These are phyloP conservation scores for Andricus quercusramuli DNA, from an alignment of 2,888 invertebrate species.

Conservation along the genomic window DNA sequence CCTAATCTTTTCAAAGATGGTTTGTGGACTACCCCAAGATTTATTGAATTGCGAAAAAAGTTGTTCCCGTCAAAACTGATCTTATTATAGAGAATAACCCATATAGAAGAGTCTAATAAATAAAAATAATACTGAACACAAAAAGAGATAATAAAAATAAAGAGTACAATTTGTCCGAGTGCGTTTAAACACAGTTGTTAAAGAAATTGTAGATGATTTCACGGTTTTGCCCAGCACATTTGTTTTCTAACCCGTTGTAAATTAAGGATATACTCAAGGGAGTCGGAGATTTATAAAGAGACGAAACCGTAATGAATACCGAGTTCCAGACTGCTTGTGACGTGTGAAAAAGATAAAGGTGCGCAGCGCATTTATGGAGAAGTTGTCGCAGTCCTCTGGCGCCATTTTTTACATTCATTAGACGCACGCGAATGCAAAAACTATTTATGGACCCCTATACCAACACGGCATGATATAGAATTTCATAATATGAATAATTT, in stretches of 20 bases:
- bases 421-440: slow-evolving; percentile 32
- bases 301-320: slow-evolving; percentile 38
- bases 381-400: slow-evolving; percentile 8
- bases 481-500: slow-evolving; percentile 38
- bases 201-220: slow-evolving; percentile 13
- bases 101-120: too few species aligned
- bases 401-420: slow-evolving; percentile 27
- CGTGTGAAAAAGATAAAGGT: slow-evolving; percentile 41
- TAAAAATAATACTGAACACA: too few species aligned
- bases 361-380: slow-evolving; percentile 22
- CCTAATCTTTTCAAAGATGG: too few species aligned
- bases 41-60: too few species aligned
- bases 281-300: slow-evolving; percentile 36
- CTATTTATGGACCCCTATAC: slow-evolving; percentile 37
- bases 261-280: slow-evolving; percentile 36
- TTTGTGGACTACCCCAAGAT: too few species aligned
- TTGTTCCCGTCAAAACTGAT: too few species aligned
- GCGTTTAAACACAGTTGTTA: slow-evolving; percentile 23
- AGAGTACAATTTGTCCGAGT: slow-evolving; percentile 6
- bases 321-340: slow-evolving; percentile 20
- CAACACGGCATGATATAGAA: neutral
- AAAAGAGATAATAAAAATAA: neutral
- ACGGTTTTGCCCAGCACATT: neutral
- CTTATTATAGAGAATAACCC: too few species aligned
- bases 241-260: slow-evolving; percentile 36